phyloP scores from a whole-genome alignment of 2,797 vertebrate genomes.

The Pangasius sanitwongsei region DNA sequence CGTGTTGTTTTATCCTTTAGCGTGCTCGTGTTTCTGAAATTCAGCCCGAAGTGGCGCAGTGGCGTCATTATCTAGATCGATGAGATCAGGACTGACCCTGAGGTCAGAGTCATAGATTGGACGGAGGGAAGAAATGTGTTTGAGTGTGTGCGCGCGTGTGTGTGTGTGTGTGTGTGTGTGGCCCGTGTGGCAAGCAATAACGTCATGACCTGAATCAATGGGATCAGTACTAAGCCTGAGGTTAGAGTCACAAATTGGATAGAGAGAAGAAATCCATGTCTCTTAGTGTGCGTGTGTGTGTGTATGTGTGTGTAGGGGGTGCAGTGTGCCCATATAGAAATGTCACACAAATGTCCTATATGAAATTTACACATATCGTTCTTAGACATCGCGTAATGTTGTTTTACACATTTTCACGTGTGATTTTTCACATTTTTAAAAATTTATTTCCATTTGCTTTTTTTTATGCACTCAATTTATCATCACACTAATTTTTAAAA shows the following conservation, averaged over 20 bases:
- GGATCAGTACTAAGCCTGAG: constrained; percentile 39
- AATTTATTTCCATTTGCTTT: neutral
- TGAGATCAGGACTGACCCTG: constrained; percentile 32
- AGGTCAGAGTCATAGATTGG: constrained; percentile 36
- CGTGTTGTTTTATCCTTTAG: neutral
- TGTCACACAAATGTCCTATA: neutral
- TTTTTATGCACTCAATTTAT: neutral
- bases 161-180: constrained; percentile 22
- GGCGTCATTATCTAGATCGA: constrained; percentile 38
- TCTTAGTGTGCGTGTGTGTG: neutral
- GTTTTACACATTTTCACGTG: neutral
- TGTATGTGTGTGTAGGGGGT: neutral
- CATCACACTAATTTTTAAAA: neutral
- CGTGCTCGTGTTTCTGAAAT: constrained; percentile 4
- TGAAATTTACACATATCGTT: neutral
- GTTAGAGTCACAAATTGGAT: constrained; percentile 37
- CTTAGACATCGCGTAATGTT: neutral
- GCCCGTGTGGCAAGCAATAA: constrained; percentile 1
- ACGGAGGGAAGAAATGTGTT: constrained; percentile 17
- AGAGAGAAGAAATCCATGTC: constrained; percentile 26
- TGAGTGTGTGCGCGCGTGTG: neutral
- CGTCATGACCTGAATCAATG: constrained; percentile 30
- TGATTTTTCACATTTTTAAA: neutral
- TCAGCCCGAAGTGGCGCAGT: constrained; percentile 8
- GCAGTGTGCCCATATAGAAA: neutral